Conservation (phyloP, 2,888 invertebrate species). For the Hirudinaria manillensis region DNA sequence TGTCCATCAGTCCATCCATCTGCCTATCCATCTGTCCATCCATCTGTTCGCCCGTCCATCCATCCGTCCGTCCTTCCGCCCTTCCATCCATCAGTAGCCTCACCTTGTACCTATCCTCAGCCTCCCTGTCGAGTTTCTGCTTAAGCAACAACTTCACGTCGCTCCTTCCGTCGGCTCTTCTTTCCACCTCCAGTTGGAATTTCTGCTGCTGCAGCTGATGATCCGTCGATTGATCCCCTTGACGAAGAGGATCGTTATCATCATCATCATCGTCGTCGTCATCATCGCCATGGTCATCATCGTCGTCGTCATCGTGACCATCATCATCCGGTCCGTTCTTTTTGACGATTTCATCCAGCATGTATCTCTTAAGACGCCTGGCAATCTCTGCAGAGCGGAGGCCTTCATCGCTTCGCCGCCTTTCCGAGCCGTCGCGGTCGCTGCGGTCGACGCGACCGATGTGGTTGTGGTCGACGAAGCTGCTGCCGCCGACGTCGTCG, state of each 20-base stretch:
- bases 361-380: neutral
- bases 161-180: conserved; percentile 37
- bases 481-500: neutral
- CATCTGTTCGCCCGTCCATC: no score
- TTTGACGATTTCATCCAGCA: neutral
- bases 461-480: neutral
- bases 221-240: neutral
- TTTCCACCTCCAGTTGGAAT: conserved; percentile 32
- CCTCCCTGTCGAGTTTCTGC: conserved; percentile 39
- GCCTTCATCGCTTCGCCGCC: neutral
- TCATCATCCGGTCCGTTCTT: conserved; percentile 8
- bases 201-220: neutral
- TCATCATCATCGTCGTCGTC: neutral
- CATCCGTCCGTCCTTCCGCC: no score
- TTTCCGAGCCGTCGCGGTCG: neutral
- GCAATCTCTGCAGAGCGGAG: neutral
- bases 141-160: conserved; percentile 38
- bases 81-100: neutral
- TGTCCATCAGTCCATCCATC: no score
- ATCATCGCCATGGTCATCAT: conserved; percentile 26
- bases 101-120: conserved; percentile 33
- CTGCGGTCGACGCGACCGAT: neutral
- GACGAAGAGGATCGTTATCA: neutral
- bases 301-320: conserved; percentile 21
- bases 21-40: no score